Base-by-base conservation (phyloP, 2,888 invertebrate genomes). In the Colletes collaris region DNA sequence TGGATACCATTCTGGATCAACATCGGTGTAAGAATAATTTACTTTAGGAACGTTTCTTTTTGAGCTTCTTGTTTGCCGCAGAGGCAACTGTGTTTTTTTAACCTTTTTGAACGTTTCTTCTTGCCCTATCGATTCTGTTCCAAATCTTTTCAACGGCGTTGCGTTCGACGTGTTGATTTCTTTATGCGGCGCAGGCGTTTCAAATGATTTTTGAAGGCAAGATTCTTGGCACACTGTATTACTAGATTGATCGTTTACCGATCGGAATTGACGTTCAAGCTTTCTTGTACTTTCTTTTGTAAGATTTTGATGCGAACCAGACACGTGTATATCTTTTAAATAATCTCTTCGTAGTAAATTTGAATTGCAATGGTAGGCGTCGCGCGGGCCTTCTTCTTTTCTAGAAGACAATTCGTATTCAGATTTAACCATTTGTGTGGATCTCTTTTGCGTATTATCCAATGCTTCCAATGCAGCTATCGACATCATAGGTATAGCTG, bases 1-100 rank as follows among this genome's bases (percentile, higher is more conserved):
- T 85, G 90, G 89, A 88, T 90, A 90, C 87, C 90, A 91, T 69
- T 92, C 92, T 59, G 89, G 86, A 85, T 92, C 92, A 60, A 88
- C 83, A 79, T 92, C 92, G 72, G 90, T 81, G 80, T 91, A 91
- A 72, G 86, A 89, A 86, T 93, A 92, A 86, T 90, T 91, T 55
- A 92, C 91, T 82, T 90, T 91, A 75, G 91, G 91, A 72, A 90
- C 83, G 78, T 90, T 90, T 84, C 92, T 87, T 70, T 89, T 90
- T 65, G 92, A 92, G 79, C 91, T 90, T 81, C 92, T 89, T 2
- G 89, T 91, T 82, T 87, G 88, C 68, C 86, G 88, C 16, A 79
- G n/a, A 10, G 81, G 72, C 19, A 74, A 76, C 56, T 81, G 83
- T 16, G 84, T 66, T 56, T 85, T 85, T 49, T 86, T 86, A 52